Base-by-base conservation (phyloP, 92 coral and sea anemone genomes). In the Parazoanthus swiftii region DNA sequence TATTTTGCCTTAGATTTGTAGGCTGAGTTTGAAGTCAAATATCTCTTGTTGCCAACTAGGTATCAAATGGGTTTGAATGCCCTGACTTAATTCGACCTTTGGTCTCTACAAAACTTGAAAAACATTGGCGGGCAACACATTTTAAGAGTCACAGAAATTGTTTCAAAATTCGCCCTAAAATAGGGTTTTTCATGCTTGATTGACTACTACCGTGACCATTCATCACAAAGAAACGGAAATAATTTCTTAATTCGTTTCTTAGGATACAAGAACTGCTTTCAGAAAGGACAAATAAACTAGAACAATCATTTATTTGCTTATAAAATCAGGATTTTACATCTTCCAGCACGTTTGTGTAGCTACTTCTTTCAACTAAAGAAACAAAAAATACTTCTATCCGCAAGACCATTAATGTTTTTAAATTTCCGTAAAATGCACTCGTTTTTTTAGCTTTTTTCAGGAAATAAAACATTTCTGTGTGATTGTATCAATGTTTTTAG, bases 321-420 rank as follows among this genome's bases (percentile, higher is more conserved):
- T 67, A 67, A 67, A 67, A 67, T 67, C 73, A 67, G n/a, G 73
- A 25, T 67, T 67, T 67, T 67, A 25, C 73, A 67, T 67, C 73
- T 67, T 67, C 73, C 73, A 67, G 73, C 33, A 67, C 73, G 33
- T 67, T 67, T 67, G 73, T 67, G 73, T 67, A 20, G 73, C 73
- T 20, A 67, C 73, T 67, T 67, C 73, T 67, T 67, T 50, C 73
- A 67, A 67, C 73, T 67, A 67, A 1, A 67, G 73, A 67, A 67
- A 67, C 56, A 50, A 67, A 6, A 67, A 67, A 67, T 67, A 67
- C 73, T 67, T 67, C 73, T 67, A 4, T 67, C 33, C 73, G 73
- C 73, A 67, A 67, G 73, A 67, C 33, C 6, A 67, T 20, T 67
- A 67, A 67, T 67, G 33, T 67, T 67, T 67, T 67, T 67, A 21